Percentiles rank a stretch among this genome's conserved stretches.
These are phyloP conservation scores for Lutraria lutraria DNA, from an alignment of 2,888 invertebrate genomes.

Conservation along the genomic window DNA sequence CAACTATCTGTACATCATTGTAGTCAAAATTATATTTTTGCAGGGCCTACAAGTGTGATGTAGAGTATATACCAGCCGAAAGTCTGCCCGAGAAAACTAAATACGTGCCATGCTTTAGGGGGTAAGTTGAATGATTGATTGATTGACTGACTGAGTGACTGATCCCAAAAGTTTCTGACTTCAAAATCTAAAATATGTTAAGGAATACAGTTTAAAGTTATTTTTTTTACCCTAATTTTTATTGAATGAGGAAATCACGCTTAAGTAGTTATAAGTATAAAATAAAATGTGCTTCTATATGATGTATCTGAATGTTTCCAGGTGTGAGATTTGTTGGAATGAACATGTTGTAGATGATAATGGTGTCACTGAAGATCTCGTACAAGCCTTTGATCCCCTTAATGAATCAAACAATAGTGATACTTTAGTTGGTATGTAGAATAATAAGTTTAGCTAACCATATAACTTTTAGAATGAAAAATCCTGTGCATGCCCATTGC, in stretches of 20 bases:
- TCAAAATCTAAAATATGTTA: too few relatives aligned
- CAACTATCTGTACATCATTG: too few relatives aligned
- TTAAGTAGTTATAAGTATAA: too few relatives aligned
- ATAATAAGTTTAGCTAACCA: too few relatives aligned
- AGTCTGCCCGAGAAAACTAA: conserved; percentile 54
- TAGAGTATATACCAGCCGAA: conserved; percentile 83
- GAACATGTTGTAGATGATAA: conserved; percentile 62
- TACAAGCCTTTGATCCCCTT: conserved; percentile 82
- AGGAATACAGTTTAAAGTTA: too few relatives aligned
- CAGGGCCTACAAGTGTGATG: conserved; percentile 83
- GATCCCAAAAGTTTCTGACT: too few relatives aligned
- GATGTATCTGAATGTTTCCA: conserved; percentile 26
- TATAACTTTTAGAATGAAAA: too few relatives aligned
- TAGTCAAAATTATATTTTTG: neutral
- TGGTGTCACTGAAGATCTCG: conserved; percentile 76
- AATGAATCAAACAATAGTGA: conserved; percentile 80
- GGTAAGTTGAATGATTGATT: conserved; percentile 71
- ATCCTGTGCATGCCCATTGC: too few relatives aligned
- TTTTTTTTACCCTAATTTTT: too few relatives aligned
- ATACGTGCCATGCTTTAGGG: conserved; percentile 72
- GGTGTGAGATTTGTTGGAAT: conserved; percentile 72
- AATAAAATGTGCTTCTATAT: too few relatives aligned
- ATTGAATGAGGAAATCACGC: too few relatives aligned
- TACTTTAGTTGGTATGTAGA: conserved; percentile 79
- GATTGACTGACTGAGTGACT: neutral